phyloP scores from a whole-genome alignment of 2,113 vertebrate genomes.

The Talpa occidentalis region DNA sequence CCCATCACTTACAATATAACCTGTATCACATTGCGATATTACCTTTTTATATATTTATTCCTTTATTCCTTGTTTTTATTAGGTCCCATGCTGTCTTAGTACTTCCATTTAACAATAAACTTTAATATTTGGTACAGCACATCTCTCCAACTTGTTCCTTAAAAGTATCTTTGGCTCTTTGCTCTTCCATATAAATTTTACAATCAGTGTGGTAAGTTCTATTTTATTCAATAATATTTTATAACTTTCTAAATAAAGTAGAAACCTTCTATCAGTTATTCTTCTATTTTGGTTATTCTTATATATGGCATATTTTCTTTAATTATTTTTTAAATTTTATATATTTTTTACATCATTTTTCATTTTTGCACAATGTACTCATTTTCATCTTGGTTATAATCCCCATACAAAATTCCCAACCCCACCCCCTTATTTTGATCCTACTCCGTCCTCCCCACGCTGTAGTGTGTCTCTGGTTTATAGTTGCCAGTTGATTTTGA shows the following conservation, averaged over 20 bases:
- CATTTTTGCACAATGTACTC: no score
- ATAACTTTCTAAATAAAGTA: not conserved
- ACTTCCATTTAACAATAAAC: not conserved
- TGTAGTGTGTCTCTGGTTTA: no score
- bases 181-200: conserved; percentile 4
- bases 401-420: no score
- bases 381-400: no score
- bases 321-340: no score
- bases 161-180: not conserved
- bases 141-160: not conserved
- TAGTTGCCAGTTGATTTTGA: no score
- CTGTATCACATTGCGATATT: not conserved
- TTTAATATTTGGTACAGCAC: not conserved
- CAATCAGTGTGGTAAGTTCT: not conserved
- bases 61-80: not conserved
- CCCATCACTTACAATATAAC: not conserved
- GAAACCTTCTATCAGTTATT: not conserved
- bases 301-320: not conserved
- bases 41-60: not conserved
- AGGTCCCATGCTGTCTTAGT: not conserved
- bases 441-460: no score
- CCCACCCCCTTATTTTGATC: no score
- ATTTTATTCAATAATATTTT: not conserved
- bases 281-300: not conserved
- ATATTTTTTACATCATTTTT: no score